phyloP scores from a whole-genome alignment of 2,113 vertebrate species.

The Empidonax alnorum region DNA sequence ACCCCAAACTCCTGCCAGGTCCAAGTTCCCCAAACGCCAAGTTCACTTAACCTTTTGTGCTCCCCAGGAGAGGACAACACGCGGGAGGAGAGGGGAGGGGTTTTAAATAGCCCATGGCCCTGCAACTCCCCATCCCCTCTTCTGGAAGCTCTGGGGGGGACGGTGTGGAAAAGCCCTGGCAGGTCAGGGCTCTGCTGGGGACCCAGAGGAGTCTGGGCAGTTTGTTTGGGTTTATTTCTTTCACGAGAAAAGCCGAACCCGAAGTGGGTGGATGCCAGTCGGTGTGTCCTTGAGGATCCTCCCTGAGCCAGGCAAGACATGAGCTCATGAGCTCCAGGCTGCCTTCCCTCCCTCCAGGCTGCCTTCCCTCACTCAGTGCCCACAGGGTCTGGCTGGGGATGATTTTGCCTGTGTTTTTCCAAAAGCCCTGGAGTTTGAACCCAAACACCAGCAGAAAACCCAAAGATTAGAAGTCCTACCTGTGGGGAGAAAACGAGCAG shows the following conservation, averaged over 20 bases:
- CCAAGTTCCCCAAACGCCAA: neutral
- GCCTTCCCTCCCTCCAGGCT: neutral
- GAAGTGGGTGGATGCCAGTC: neutral
- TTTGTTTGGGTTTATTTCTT: neutral
- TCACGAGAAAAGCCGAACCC: neutral
- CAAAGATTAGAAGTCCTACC: neutral
- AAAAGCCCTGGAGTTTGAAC: neutral
- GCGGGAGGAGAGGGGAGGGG: neutral
- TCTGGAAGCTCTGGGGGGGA: neutral
- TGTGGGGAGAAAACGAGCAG: neutral
- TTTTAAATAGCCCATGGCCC: neutral
- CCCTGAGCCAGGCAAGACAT: neutral
- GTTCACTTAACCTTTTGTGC: neutral
- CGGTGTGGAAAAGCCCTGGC: neutral
- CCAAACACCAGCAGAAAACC: neutral
- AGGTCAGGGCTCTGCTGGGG: neutral
- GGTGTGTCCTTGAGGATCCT: neutral
- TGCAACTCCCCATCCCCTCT: neutral
- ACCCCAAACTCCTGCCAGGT: neutral
- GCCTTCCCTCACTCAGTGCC: neutral
- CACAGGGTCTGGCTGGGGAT: neutral
- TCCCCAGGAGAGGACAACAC: rapidly evolving
- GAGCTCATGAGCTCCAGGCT: neutral
- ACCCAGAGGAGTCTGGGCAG: neutral
- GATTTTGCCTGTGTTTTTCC: neutral